Evolutionary conservation across 2,113 vertebrate species (phyloP).

Genomic region (Cisticola juncidis): DNA sequence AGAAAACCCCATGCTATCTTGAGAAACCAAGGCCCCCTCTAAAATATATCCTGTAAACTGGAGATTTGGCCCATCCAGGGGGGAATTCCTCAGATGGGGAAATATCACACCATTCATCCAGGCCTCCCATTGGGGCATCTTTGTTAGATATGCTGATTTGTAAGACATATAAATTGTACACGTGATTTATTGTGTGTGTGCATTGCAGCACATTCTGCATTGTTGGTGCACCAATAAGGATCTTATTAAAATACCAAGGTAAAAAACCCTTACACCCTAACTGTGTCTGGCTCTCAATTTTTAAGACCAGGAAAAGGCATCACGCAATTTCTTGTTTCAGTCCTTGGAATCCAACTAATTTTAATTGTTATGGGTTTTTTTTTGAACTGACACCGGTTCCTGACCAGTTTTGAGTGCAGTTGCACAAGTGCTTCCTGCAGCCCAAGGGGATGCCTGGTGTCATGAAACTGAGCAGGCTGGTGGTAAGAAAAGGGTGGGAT

Average conservation of each 20-base stretch:
- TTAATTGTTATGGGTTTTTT: background rate
- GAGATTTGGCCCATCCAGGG: background rate
- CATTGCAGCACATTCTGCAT: fast-evolving
- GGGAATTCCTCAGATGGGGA: background rate
- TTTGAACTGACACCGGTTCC: background rate
- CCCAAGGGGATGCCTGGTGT: background rate
- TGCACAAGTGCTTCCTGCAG: background rate
- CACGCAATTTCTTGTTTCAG: fast-evolving
- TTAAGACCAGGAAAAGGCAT: background rate
- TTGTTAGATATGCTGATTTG: background rate
- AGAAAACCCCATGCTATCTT: fast-evolving
- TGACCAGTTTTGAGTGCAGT: background rate
- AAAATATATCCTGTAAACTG: background rate
- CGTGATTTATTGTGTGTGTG: fast-evolving
- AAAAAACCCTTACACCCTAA: background rate
- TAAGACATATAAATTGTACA: background rate
- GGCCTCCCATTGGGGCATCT: background rate
- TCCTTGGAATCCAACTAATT: background rate
- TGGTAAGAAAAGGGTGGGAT: background rate
- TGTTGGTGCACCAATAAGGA: background rate
- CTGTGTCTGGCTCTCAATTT: background rate
- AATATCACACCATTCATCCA: background rate
- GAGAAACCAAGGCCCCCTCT: background rate
- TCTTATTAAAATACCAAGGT: background rate
- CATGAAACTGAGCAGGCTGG: background rate